Evolutionary conservation across 1,140 invertebrate species (phyloP).

Genomic region (Cydia amplana): DNA sequence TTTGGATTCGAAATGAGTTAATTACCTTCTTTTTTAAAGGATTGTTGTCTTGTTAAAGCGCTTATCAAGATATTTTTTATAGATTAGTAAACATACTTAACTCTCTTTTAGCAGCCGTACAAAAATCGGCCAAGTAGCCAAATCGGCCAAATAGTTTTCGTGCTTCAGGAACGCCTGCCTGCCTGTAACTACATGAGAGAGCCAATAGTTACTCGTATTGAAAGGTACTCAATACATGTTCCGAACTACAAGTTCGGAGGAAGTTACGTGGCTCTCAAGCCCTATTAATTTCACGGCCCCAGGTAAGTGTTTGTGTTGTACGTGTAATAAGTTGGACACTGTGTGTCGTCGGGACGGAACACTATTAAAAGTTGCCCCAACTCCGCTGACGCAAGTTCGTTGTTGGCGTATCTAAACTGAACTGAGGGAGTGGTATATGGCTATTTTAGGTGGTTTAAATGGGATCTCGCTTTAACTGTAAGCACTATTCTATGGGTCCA

Average conservation of each 20-base stretch:
- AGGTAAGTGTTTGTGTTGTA: conserved; percentile 32
- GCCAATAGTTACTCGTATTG: conserved; percentile 12
- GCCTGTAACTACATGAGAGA: background rate
- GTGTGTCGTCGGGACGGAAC: conserved; percentile 11
- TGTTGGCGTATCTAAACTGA: background rate
- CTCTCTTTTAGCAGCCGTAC: too few relatives aligned
- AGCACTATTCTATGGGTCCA: too few relatives aligned
- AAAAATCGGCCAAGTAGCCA: too few relatives aligned
- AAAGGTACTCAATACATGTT: conserved; percentile 17
- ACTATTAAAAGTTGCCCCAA: conserved; percentile 23
- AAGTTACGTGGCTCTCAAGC: conserved; percentile 16
- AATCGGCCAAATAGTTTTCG: background rate
- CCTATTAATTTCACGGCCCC: conserved; percentile 26
- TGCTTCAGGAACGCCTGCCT: background rate
- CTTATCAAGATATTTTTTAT: too few relatives aligned
- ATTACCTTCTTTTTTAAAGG: too few relatives aligned
- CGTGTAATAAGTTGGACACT: conserved; percentile 29
- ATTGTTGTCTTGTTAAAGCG: too few relatives aligned
- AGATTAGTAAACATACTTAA: too few relatives aligned
- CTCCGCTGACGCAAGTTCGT: conserved; percentile 17
- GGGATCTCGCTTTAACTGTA: too few relatives aligned
- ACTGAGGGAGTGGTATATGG: too few relatives aligned
- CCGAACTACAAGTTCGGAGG: background rate
- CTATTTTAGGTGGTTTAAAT: background rate
- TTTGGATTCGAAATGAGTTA: too few relatives aligned